Base-by-base conservation (phyloP, 2,113 vertebrate species). In the Murina feae region DNA sequence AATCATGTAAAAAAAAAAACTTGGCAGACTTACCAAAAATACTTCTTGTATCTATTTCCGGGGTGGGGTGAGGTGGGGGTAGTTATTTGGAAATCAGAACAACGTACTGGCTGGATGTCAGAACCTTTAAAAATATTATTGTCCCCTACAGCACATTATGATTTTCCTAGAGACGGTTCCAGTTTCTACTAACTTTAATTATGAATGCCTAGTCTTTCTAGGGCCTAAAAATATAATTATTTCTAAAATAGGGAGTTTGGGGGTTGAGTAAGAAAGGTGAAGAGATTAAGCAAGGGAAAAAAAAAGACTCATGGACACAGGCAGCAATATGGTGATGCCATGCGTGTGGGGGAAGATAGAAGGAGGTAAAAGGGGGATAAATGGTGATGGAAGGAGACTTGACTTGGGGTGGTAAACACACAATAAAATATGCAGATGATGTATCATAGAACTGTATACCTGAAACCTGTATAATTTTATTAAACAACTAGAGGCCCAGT, bases 81-180 rank as follows among this genome's bases (percentile, higher is more conserved):
- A 37, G 5, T 72, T 75, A 92, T 90, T 86, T 88, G 63, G 74
- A 91, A 93, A 96, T 63, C 89, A 12, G 55, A 69, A 55, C 47
- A 69, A 55, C 47, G 85, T 72, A 23, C 30, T 83, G n/a, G 81
- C 47, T 90, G 42, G 90, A 92, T 75, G 88, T 95, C 91, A 93
- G 86, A 92, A 63, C 86, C 89, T 92, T 96, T 95, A 20, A 86
- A 92, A 93, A 89, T 39, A 82, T 65, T 76, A 35, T 58, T 91
- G 63, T 96, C 75, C 79, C 83, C 81, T 84, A 89, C 4, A 94
- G 75, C 76, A 76, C 72, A 90, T 82, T 75, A 83, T 84, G 74
- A 91, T 58, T 91, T 93, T 96, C 83, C 89, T 93, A 95, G 69
- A 82, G 90, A 90, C 21, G 65, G 11, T 53, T 88, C 4, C 55